Evolutionary conservation across 2,113 vertebrate species (phyloP).

Genomic region (Sterna hirundo): DNA sequence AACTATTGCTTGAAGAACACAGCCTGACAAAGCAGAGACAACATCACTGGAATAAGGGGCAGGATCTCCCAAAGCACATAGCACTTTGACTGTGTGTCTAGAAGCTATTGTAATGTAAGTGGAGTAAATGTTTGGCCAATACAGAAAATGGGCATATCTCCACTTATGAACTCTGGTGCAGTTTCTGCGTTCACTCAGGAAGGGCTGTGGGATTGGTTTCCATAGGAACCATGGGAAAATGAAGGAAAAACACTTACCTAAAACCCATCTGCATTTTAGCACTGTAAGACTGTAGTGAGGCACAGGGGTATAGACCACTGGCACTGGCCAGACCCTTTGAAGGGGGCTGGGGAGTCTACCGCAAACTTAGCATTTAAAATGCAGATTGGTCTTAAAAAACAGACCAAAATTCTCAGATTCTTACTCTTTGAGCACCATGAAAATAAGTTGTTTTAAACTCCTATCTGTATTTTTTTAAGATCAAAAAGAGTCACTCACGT

Average conservation of each 20-base stretch:
- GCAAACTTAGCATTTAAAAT: background rate
- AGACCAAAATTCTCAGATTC: background rate
- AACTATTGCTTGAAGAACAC: background rate
- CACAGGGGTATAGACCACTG: background rate
- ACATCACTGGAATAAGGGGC: background rate
- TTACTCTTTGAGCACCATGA: background rate
- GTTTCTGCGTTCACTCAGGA: background rate
- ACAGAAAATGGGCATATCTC: background rate
- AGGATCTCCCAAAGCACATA: background rate
- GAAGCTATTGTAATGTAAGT: background rate
- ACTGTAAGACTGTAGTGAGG: background rate
- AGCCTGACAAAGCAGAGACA: background rate
- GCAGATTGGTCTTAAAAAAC: background rate
- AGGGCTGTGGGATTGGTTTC: background rate
- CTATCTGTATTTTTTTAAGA: background rate
- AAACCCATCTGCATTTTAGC: background rate
- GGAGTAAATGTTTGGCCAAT: background rate
- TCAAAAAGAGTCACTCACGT: accelerated
- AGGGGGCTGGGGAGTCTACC: background rate
- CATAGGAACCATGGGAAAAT: background rate
- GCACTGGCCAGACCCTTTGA: background rate
- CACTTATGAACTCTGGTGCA: background rate
- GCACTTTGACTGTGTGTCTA: background rate
- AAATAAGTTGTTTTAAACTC: background rate
- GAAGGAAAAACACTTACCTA: background rate